Conservation (phyloP, 2,888 invertebrate genomes). For the Clivina fossor region DNA sequence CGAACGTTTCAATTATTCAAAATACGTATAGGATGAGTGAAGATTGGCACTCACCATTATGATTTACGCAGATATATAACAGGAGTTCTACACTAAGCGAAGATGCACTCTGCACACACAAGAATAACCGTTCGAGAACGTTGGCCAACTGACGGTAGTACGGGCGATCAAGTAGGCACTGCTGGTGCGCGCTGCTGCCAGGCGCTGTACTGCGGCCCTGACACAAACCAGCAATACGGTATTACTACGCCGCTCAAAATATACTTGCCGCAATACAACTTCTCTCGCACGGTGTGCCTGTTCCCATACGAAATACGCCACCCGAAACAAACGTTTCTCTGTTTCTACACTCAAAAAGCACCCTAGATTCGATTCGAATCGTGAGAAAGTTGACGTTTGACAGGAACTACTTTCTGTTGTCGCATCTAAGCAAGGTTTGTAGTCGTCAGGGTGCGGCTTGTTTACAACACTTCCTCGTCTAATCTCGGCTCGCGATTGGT, state of each 20-base stretch:
- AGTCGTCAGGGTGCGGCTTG: slow-evolving; percentile 71
- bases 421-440: slow-evolving; percentile 67
- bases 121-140: slow-evolving; percentile 46
- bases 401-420: slow-evolving; percentile 63
- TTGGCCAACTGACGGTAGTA: slow-evolving; percentile 52
- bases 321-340: slow-evolving; percentile 33
- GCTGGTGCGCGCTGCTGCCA: slow-evolving; percentile 50
- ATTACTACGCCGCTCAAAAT: slow-evolving; percentile 51
- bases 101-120: slow-evolving; percentile 42
- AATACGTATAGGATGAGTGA: slow-evolving; percentile 41
- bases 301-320: no score
- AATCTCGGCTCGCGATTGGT: slow-evolving; percentile 71
- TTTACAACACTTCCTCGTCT: slow-evolving; percentile 66
- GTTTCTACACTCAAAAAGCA: no score
- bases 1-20: slow-evolving; percentile 12
- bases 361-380: slow-evolving; percentile 40
- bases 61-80: slow-evolving; percentile 51
- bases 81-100: slow-evolving; percentile 47
- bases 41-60: slow-evolving; percentile 51
- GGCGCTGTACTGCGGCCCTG: slow-evolving; percentile 55
- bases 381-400: slow-evolving; percentile 55
- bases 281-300: slow-evolving; percentile 58
- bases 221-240: slow-evolving; percentile 52
- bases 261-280: slow-evolving; percentile 25
- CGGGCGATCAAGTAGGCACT: slow-evolving; percentile 43